These are phyloP conservation scores for Ceryle rudis DNA, from an alignment of 2,797 vertebrate species.

Conservation along the genomic window DNA sequence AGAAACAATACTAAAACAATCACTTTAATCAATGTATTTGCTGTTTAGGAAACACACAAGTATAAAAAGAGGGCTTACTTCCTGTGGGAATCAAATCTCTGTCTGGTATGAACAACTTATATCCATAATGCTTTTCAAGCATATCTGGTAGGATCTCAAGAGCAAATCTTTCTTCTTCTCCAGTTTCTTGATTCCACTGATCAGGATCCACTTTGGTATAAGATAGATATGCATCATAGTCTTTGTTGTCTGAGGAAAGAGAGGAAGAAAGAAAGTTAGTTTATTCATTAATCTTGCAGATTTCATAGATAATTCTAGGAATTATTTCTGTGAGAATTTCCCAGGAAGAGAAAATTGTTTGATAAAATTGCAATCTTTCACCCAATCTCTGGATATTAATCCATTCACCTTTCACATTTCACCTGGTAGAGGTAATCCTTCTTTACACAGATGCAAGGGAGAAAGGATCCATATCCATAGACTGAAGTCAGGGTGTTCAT, in stretches of 20 bases:
- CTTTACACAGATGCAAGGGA: not conserved
- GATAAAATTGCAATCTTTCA: not conserved
- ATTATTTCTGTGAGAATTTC: not conserved
- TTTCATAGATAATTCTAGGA: not conserved
- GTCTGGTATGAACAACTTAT: conserved; percentile 97
- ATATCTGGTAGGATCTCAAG: conserved; percentile 97
- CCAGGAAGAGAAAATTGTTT: not conserved
- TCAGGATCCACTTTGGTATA: conserved; percentile 99
- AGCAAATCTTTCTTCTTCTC: conserved; percentile 96
- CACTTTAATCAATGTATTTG: not conserved
- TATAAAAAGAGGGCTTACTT: conserved; percentile 86
- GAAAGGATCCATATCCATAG: not conserved
- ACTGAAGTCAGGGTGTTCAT: not conserved
- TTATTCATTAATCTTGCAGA: not conserved
- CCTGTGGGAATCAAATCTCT: conserved; percentile 99
- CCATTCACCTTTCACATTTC: not conserved
- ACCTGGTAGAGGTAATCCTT: not conserved
- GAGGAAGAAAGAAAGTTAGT: not conserved
- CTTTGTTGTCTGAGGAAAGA: conserved; percentile 84
- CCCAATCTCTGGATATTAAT: not conserved
- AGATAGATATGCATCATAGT: conserved; percentile 97
- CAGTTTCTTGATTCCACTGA: conserved; percentile 97
- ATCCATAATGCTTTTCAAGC: conserved; percentile 98
- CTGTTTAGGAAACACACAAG: not conserved
- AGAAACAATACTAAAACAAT: not conserved